A percentile compares a stretch with the other conserved stretches of the same genome.
Evolutionary conservation across 1,140 invertebrate species (phyloP).

Genomic region (Laupala kohalensis): DNA sequence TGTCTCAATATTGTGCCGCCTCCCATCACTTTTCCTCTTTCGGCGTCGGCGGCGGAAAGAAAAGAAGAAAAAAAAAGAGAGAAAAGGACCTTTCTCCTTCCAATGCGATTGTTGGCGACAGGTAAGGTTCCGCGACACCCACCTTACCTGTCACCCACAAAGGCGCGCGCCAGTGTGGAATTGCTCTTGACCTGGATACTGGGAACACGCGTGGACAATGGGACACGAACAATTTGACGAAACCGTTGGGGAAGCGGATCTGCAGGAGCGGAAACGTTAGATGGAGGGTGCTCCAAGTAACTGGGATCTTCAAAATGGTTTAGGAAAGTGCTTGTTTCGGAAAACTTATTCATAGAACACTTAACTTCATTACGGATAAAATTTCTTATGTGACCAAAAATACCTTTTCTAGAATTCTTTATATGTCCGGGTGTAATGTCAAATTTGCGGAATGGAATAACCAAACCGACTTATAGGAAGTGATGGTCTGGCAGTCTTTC

Average conservation of each 20-base stretch:
- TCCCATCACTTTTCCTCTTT: neutral
- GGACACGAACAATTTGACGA: neutral
- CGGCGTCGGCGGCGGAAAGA: neutral
- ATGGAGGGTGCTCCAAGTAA: no score
- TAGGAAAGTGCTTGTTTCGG: no score
- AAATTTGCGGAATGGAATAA: no score
- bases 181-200: neutral
- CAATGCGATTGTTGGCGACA: neutral
- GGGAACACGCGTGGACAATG: neutral
- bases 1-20: neutral
- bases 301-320: no score
- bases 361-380: no score
- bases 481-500: no score
- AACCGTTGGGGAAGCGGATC: neutral
- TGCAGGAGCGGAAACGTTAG: neutral
- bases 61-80: neutral
- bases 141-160: neutral
- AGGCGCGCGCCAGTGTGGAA: no score
- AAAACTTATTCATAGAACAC: no score
- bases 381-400: no score
- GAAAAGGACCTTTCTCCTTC: neutral
- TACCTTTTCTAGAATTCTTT: no score
- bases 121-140: neutral
- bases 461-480: no score
- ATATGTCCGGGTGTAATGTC: no score